These are phyloP conservation scores for Diorhabda elongata DNA, from an alignment of 1,140 invertebrate genomes.

Conservation along the genomic window DNA sequence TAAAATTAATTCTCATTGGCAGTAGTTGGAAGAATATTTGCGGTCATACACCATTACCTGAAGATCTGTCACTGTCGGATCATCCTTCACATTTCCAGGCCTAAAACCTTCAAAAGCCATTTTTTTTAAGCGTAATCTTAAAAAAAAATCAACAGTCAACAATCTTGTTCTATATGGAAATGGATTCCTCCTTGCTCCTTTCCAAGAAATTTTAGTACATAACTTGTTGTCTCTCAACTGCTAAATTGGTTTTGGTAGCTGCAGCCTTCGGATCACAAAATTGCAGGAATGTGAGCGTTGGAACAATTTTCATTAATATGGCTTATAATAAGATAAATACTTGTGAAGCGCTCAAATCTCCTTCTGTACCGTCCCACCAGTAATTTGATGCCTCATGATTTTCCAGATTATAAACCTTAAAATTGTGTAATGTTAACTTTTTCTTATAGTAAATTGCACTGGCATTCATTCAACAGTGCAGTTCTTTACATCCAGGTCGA, in stretches of 20 bases:
- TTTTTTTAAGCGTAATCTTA: neutral
- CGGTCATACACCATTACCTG: neutral
- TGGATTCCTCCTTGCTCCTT: neutral
- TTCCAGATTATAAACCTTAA: constrained; percentile 3
- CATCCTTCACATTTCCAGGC: neutral
- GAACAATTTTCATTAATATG: neutral
- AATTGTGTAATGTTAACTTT: neutral
- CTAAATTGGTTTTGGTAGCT: too few species aligned
- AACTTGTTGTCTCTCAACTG: too few species aligned
- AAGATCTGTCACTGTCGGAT: neutral
- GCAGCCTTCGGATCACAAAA: too few species aligned
- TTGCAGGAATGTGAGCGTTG: too few species aligned
- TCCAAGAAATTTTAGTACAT: too few species aligned
- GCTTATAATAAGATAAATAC: neutral
- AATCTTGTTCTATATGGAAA: neutral
- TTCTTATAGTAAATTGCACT: too few species aligned
- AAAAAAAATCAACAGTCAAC: neutral
- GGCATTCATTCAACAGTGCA: too few species aligned
- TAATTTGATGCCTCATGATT: constrained; percentile 3
- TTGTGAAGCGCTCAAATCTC: neutral
- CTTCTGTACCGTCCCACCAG: constrained; percentile 7
- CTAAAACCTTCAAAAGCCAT: neutral
- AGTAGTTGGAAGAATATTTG: neutral
- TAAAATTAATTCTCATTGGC: neutral
- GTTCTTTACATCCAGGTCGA: too few species aligned